phyloP scores from a whole-genome alignment of 1,140 invertebrate genomes.

The Theocolax elegans region DNA sequence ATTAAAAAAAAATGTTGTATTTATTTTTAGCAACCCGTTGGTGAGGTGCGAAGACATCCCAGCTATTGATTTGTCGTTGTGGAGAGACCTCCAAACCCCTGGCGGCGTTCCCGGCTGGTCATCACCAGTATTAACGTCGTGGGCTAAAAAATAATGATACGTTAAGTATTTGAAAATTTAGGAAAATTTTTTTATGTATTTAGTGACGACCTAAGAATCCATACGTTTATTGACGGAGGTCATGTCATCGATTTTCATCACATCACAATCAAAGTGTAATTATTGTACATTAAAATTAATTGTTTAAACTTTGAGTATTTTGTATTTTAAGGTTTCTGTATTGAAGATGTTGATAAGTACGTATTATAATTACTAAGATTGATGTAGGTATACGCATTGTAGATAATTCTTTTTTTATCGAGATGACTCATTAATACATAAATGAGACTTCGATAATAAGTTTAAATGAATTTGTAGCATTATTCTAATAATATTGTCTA shows the following conservation, averaged over 20 bases:
- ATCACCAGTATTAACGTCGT: neutral
- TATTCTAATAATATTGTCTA: constrained; percentile 12
- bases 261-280: constrained; percentile 36
- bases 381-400: constrained; percentile 8
- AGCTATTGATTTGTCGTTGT: constrained; percentile 73
- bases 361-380: constrained; percentile 2
- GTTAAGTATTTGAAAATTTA: neutral
- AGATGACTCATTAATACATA: constrained; percentile 5
- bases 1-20: constrained; percentile 15
- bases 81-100: constrained; percentile 66
- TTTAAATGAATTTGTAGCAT: neutral
- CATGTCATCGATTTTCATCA: neutral
- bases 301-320: constrained; percentile 24
- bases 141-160: no score
- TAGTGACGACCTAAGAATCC: no score
- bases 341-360: neutral
- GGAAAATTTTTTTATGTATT: neutral
- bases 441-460: no score
- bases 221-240: neutral
- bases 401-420: constrained; percentile 17
- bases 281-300: constrained; percentile 39
- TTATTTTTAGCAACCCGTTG: constrained; percentile 73
- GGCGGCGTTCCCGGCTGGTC: neutral
- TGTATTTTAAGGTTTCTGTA: constrained; percentile 3
- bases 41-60: constrained; percentile 74